A percentile compares a stretch with the other conserved stretches of the same genome.
phyloP scores from a whole-genome alignment of 2,113 vertebrate species.

The Pampusana beccarii region DNA sequence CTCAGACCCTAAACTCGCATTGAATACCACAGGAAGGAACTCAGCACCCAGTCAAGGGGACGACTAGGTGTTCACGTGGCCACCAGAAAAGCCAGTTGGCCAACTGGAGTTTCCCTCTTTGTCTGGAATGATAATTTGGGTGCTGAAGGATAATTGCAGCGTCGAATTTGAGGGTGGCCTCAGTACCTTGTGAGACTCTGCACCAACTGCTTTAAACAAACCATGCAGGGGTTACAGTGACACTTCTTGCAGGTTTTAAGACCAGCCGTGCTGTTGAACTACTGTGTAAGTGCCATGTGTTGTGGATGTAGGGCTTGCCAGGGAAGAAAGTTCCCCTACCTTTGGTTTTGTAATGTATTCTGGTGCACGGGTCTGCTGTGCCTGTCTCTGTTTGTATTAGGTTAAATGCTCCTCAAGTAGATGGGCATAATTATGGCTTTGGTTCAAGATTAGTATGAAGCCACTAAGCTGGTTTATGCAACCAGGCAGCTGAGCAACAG shows the following conservation, averaged over 20 bases:
- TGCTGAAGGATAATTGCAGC: background rate
- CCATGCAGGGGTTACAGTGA: accelerated
- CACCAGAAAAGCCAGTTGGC: constrained; percentile 31
- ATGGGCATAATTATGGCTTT: constrained; percentile 52
- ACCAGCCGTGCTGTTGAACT: background rate
- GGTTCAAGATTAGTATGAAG: constrained; percentile 50
- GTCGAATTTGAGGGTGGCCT: background rate
- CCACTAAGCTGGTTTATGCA: constrained; percentile 61
- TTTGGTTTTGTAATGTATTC: background rate
- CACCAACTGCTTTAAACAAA: background rate
- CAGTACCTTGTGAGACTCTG: background rate
- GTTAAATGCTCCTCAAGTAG: constrained; percentile 1
- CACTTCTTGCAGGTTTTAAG: background rate
- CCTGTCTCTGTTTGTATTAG: constrained; percentile 14
- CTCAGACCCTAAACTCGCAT: background rate
- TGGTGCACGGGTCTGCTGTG: background rate
- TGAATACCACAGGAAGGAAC: background rate
- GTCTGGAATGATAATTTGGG: background rate
- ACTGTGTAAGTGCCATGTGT: accelerated
- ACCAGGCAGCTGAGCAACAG: constrained; percentile 54
- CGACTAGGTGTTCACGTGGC: background rate
- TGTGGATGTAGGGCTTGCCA: accelerated
- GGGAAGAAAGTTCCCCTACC: background rate
- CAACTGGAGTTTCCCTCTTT: background rate
- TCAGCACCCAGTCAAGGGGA: background rate